phyloP scores from a whole-genome alignment of 2,113 vertebrate genomes.

The Gallinago paraguaiae region DNA sequence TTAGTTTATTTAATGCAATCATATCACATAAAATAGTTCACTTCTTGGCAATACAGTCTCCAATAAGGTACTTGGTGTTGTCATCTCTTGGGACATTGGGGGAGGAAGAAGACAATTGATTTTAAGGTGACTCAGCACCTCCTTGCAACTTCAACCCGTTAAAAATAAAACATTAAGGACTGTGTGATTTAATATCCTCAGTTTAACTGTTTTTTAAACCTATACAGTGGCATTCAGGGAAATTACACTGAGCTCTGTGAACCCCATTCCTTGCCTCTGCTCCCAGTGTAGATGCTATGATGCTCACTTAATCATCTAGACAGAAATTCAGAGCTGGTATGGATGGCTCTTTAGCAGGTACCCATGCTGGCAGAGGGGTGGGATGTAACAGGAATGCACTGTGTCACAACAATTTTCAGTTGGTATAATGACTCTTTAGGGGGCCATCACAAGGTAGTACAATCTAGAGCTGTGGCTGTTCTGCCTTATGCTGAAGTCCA shows the following conservation, averaged over 20 bases:
- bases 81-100: neutral
- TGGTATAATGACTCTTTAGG: neutral
- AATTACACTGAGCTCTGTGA: neutral
- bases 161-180: constrained; percentile 6
- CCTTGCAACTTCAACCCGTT: neutral
- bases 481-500: neutral
- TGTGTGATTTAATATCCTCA: neutral
- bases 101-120: neutral
- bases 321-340: neutral
- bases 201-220: neutral
- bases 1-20: neutral
- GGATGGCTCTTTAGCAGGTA: neutral
- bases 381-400: neutral
- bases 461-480: neutral
- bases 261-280: neutral
- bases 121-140: neutral
- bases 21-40: neutral
- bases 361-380: neutral
- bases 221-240: neutral
- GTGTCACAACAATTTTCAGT: neutral
- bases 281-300: neutral
- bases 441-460: neutral
- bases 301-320: neutral
- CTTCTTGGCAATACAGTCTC: neutral
- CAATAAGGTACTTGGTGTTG: neutral